Percentiles rank a stretch among this genome's conserved stretches.
phyloP scores from a whole-genome alignment of 2,888 invertebrate species.

The Acrocyrtus sp. region DNA sequence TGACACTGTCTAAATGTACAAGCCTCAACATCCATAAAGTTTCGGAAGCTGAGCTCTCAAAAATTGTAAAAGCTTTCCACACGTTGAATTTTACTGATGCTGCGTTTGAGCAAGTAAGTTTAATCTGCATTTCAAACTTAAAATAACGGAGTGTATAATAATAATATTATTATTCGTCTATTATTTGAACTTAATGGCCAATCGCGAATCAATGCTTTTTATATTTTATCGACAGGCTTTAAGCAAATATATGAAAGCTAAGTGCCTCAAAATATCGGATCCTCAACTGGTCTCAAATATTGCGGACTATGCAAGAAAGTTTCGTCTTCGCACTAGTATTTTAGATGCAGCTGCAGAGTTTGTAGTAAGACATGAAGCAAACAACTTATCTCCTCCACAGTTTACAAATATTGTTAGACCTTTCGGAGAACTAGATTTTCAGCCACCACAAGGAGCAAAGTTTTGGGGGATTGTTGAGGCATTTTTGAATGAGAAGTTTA shows the following conservation, averaged over 20 bases:
- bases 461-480: slow-evolving; percentile 73
- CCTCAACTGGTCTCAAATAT: slow-evolving; percentile 73
- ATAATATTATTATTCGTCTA: not conserved
- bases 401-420: slow-evolving; percentile 72
- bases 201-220: slow-evolving; percentile 56
- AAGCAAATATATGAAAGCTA: slow-evolving; percentile 73
- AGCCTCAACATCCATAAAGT: slow-evolving; percentile 72
- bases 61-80: slow-evolving; percentile 64
- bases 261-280: slow-evolving; percentile 66
- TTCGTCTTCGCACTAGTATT: slow-evolving; percentile 71
- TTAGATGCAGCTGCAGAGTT: slow-evolving; percentile 72
- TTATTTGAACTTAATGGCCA: slow-evolving; percentile 8
- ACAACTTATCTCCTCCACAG: slow-evolving; percentile 69
- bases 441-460: slow-evolving; percentile 68
- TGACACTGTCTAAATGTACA: slow-evolving; percentile 71
- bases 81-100: slow-evolving; percentile 54
- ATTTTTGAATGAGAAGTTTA: slow-evolving; percentile 70
- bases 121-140: not conserved
- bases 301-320: slow-evolving; percentile 73
- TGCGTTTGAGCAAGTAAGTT: slow-evolving; percentile 58
- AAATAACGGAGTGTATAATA: not conserved
- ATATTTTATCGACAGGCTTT: slow-evolving; percentile 73
- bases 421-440: slow-evolving; percentile 73
- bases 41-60: slow-evolving; percentile 70
- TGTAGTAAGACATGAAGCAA: slow-evolving; percentile 68